A percentile compares a stretch with the other conserved stretches of the same genome.
Conservation (phyloP, 1,140 invertebrate genomes). For the Vollenhovia emeryi region DNA sequence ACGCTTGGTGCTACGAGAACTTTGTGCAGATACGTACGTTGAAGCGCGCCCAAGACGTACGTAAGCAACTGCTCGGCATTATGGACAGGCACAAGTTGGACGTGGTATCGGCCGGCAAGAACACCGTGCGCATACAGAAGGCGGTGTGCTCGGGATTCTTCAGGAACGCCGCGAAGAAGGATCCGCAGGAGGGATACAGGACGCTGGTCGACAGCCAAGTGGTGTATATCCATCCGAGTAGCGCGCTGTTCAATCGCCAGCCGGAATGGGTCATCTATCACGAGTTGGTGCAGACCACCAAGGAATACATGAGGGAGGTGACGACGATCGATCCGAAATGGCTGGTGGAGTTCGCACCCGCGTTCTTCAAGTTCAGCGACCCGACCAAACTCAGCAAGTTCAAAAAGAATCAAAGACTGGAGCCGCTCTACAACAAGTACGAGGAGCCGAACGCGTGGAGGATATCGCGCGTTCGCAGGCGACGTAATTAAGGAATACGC, state of each 20-base stretch:
- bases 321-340: slow-evolving; percentile 99
- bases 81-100: slow-evolving; percentile 99
- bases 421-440: slow-evolving; percentile 99
- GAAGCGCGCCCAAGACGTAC: slow-evolving; percentile 98
- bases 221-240: slow-evolving; percentile 99
- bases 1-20: slow-evolving; percentile 99
- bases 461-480: slow-evolving; percentile 96
- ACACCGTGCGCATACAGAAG: slow-evolving; percentile 98
- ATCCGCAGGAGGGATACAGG: slow-evolving; percentile 99
- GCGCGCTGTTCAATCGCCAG: slow-evolving; percentile 98
- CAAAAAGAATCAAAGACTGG: slow-evolving; percentile 99
- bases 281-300: slow-evolving; percentile 99
- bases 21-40: slow-evolving; percentile 99
- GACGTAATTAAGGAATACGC: slow-evolving; percentile 90
- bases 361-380: slow-evolving; percentile 99
- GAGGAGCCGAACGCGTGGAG: slow-evolving; percentile 99
- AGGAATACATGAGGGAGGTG: slow-evolving; percentile 99
- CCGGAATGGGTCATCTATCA: slow-evolving; percentile 99
- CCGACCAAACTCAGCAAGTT: slow-evolving; percentile 99
- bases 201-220: slow-evolving; percentile 99
- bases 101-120: slow-evolving; percentile 98
- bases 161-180: slow-evolving; percentile 99
- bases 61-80: slow-evolving; percentile 98
- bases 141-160: slow-evolving; percentile 99
- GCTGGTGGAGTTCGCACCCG: slow-evolving; percentile 99